Base-by-base conservation (phyloP, 2,888 invertebrate species). In the Nemotelus nigrinus region DNA sequence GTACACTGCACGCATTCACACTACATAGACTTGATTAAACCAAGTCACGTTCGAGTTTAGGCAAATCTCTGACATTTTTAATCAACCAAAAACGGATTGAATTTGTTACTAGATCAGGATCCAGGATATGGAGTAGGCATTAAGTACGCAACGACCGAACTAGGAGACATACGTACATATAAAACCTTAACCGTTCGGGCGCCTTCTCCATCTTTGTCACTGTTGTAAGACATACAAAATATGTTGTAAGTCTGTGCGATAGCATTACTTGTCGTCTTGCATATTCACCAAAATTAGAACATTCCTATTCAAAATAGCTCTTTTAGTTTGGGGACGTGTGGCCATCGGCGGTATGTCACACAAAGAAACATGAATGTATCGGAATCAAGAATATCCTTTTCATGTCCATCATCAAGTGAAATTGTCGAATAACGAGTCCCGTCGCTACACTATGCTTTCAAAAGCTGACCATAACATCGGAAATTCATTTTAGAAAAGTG, bases 21-120 rank as follows among this genome's bases (percentile, higher is more conserved):
- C 63, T 57, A 74, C 48, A 74, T 25, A 50, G 41, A 57, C 4
- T 74, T 74, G 74, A 74, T 76, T 76, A 76, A 79, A 60, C 55
- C 79, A 67, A 79, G 79, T 79, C 79, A 79, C 79, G 79, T 79
- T 74, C 64, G 60, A 63, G 75, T 75, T 77, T 75, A 65, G 65
- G 76, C 64, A 75, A 58, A 57, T 70, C 77, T 75, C 77, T 70
- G 79, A 77, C 79, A 79, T 79, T 74, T 79, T 79, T 79, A 79
- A 79, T 79, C 79, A 79, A 79, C 75, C 75, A 77, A 77, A 79
- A 77, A 43, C 74, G 74, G 60, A 74, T 74, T 74, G 74, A 74
- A 74, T 74, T 74, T 63, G 74, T 74, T 60, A 74, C 74, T 25
- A 74, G 55, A 70, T 70, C 70, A 70, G 50, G 8, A 70, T 70